Evolutionary conservation across 2,113 vertebrate species (phyloP), one percentile per base, ranked within the genome.

Genomic region (Okapia johnstoni): DNA sequence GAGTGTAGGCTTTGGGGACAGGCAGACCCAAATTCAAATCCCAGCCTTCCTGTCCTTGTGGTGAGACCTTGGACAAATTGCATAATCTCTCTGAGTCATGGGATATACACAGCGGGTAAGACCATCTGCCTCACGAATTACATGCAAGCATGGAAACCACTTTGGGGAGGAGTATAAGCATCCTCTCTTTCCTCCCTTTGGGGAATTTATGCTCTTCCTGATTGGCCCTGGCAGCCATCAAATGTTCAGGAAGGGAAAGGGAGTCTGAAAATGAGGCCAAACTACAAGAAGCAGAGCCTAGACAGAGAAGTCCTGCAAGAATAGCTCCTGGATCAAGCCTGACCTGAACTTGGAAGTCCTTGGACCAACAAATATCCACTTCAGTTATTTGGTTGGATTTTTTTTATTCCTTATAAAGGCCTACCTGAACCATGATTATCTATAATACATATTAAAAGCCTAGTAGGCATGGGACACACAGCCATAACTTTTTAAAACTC

Each of bases 311-410:
- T 23, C 66, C n/a, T 40, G 21, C 33, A 58, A 86, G n/a, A 90
- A 90, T 76, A 96, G 77, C 54, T 81, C 54, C 92, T 94, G 17
- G 85, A 91, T 96, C 86, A 81, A 97, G 33, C 89, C 77, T 94
- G 86, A 91, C 77, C 84, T 79, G 58, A 85, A 96, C 23, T 36
- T 13, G 36, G n/a, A 19, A 33, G 16, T 19, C 13, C 40, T 43
- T 90, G 63, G 23, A 61, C 15, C 48, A 73, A 58, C 23, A 86
- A 85, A 79, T 79, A 80, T 23, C 43, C n/a, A 85, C 26, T 95
- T 92, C 50, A 36, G 40, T 43, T 95, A 52, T 43, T 70, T 52
- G 26, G 26, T 40, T 95, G 15, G 16, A 73, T 79, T 87, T 93
- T 88, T 73, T 30, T 33, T 46, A 93, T 36, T 46, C 88, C 17